A percentile compares a stretch with the other conserved stretches of the same genome.
phyloP scores from a whole-genome alignment of 2,113 vertebrate species.

The Fulmarus glacialis region DNA sequence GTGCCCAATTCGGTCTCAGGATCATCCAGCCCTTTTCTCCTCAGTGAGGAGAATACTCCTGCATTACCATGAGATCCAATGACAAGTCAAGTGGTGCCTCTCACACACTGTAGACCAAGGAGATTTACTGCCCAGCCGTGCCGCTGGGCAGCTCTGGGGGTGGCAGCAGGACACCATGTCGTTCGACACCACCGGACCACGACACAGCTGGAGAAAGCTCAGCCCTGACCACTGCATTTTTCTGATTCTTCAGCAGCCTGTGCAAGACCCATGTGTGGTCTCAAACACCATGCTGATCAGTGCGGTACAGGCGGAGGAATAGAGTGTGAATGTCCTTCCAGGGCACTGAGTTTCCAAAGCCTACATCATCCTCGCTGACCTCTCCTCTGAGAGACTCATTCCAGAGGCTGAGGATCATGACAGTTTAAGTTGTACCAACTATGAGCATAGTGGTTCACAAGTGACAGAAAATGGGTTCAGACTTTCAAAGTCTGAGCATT shows the following conservation, averaged over 20 bases:
- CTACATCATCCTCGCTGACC: not conserved
- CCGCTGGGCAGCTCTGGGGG: not conserved
- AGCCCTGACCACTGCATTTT: not conserved
- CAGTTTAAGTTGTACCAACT: not conserved
- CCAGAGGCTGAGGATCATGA: not conserved
- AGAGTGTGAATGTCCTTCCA: not conserved
- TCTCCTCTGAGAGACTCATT: not conserved
- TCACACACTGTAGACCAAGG: not conserved
- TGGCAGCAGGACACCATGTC: not conserved
- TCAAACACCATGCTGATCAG: not conserved
- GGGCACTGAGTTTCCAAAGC: not conserved
- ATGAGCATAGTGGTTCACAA: not conserved
- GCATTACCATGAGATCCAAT: not conserved
- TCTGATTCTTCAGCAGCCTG: not conserved
- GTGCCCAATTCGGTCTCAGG: not conserved
- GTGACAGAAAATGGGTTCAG: not conserved
- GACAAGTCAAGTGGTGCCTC: not conserved
- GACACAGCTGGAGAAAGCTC: not conserved
- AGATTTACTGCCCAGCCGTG: rapidly evolving
- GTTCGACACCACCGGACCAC: not conserved
- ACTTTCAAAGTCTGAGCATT: not conserved
- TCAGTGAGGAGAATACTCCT: not conserved
- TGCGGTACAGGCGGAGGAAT: not conserved
- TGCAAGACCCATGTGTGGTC: not conserved
- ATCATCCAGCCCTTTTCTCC: not conserved